Evolutionary conservation across 2,113 vertebrate species (phyloP).

Genomic region (Callipepla californica): DNA sequence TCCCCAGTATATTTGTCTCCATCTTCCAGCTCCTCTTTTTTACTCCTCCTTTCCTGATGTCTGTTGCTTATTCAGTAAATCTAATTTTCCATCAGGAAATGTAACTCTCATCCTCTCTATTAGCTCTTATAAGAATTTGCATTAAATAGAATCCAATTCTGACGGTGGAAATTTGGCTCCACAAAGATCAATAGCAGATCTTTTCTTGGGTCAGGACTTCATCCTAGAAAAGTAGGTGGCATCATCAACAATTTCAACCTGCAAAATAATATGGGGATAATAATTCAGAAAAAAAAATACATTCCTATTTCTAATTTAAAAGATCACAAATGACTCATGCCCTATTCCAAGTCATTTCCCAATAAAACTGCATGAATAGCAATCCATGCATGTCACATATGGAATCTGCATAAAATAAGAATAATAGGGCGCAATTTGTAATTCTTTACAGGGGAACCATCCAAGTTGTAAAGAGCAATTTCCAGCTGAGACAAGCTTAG

Average conservation of each 20-base stretch:
- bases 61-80: background rate
- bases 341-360: background rate
- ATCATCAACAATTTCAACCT: background rate
- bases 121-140: background rate
- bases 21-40: background rate
- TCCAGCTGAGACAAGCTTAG: background rate
- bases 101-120: background rate
- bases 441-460: slow-evolving; percentile 30
- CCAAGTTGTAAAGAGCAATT: background rate
- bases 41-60: background rate
- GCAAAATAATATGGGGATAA: background rate
- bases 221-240: background rate
- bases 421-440: background rate
- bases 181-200: background rate
- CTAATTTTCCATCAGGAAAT: background rate
- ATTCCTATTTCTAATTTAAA: background rate
- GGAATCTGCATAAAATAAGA: slow-evolving; percentile 42
- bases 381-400: slow-evolving; percentile 19
- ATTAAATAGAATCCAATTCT: background rate
- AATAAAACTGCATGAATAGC: background rate
- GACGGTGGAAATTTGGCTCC: background rate
- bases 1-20: background rate
- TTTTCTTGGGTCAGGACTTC: background rate
- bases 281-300: slow-evolving; percentile 19
- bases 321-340: background rate